These are phyloP conservation scores for Kuschelorhynchus macadamiae DNA, from an alignment of 2,888 invertebrate species.

Conservation along the genomic window DNA sequence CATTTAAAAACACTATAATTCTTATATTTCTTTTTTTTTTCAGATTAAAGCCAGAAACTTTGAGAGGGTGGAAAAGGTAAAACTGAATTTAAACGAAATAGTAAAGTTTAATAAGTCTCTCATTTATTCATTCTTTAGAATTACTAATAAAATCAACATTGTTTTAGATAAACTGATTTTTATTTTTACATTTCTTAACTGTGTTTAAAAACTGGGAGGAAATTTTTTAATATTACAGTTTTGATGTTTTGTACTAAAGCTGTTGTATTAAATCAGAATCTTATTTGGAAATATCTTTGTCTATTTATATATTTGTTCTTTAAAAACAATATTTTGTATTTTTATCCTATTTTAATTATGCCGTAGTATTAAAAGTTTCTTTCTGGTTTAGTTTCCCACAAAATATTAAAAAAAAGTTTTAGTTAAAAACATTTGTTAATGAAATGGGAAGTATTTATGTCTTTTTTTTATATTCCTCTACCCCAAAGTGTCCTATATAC, in stretches of 20 bases:
- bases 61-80: slow-evolving; percentile 98
- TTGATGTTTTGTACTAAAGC: slow-evolving; percentile 15
- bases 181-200: slow-evolving; percentile 51
- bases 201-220: slow-evolving; percentile 68
- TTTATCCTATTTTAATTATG: neutral
- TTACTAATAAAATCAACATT: slow-evolving; percentile 5
- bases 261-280: too few relatives aligned
- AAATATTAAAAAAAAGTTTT: slow-evolving; percentile 11
- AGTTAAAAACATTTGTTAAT: slow-evolving; percentile 59
- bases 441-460: slow-evolving; percentile 54
- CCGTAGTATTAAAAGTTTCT: slow-evolving; percentile 55
- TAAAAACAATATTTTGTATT: too few relatives aligned
- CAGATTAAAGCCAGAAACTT: slow-evolving; percentile 98
- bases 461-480: slow-evolving; percentile 47
- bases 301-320: too few relatives aligned
- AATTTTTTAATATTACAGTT: slow-evolving; percentile 55
- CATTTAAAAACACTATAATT: too few relatives aligned
- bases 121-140: neutral
- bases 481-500: too few relatives aligned
- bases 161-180: slow-evolving; percentile 47
- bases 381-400: slow-evolving; percentile 59
- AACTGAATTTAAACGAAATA: slow-evolving; percentile 46
- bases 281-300: too few relatives aligned
- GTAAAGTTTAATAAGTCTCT: neutral
- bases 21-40: slow-evolving; percentile 69